Evolutionary conservation across 2,888 invertebrate genomes (phyloP).

Genomic region (Apamea epomidion): DNA sequence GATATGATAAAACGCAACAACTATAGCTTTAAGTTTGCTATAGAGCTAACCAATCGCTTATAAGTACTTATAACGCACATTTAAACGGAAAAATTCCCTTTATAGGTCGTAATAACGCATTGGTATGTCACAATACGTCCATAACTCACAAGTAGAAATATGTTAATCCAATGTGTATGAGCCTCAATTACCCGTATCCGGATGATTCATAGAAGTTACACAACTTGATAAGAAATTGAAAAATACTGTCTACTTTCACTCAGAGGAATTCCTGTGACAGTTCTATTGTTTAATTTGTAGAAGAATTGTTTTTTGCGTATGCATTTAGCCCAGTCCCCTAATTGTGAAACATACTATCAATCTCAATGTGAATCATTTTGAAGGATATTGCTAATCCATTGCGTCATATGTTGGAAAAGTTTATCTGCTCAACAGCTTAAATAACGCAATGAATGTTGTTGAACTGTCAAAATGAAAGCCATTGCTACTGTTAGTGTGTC

Average conservation of each 20-base stretch:
- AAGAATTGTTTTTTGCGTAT: neutral
- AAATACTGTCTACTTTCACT: conserved; percentile 37
- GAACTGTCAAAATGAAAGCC: neutral
- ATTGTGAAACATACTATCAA: neutral
- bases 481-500: neutral
- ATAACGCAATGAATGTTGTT: neutral
- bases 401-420: neutral
- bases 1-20: neutral
- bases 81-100: neutral
- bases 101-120: neutral
- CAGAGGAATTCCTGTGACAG: conserved; percentile 2
- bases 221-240: conserved; percentile 53
- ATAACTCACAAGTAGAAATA: conserved; percentile 12
- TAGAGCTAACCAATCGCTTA: neutral
- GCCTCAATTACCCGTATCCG: conserved; percentile 37
- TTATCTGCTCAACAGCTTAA: neutral
- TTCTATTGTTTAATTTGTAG: neutral
- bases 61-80: no score
- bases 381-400: neutral
- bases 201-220: conserved; percentile 31
- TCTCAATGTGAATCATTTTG: neutral
- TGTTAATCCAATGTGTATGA: conserved; percentile 1
- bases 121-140: conserved; percentile 1
- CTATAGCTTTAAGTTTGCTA: neutral
- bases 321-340: neutral